phyloP scores from a whole-genome alignment of 2,888 invertebrate species.

The Brenthis hecate region DNA sequence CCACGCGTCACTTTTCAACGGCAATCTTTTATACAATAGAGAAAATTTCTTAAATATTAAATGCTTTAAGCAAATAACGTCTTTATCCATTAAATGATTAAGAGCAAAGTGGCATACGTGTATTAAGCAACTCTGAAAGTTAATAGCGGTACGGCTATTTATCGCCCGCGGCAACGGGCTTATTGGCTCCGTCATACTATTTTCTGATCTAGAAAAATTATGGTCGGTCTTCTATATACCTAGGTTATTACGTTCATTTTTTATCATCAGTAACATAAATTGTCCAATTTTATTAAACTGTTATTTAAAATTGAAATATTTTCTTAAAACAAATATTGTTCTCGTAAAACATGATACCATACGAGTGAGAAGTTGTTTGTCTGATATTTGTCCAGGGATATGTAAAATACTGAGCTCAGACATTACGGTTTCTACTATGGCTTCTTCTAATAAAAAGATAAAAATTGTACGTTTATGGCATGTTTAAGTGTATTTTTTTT shows the following conservation, averaged over 20 bases:
- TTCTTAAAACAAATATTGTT: too few relatives aligned
- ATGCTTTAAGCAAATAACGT: slow-evolving; percentile 7
- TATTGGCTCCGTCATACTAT: slow-evolving; percentile 49
- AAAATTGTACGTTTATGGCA: too few relatives aligned
- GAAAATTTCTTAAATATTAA: neutral
- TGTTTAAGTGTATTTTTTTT: too few relatives aligned
- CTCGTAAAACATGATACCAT: too few relatives aligned
- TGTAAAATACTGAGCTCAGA: too few relatives aligned
- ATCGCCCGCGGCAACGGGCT: slow-evolving; percentile 52
- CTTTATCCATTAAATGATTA: neutral
- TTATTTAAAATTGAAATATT: too few relatives aligned
- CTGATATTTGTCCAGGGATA: too few relatives aligned
- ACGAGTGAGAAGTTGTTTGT: too few relatives aligned
- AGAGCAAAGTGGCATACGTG: slow-evolving; percentile 13
- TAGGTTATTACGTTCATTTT: neutral
- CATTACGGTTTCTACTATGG: too few relatives aligned
- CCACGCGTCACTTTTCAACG: slow-evolving; percentile 36
- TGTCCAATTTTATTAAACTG: too few relatives aligned
- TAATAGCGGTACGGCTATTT: slow-evolving; percentile 44
- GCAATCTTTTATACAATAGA: slow-evolving; percentile 17
- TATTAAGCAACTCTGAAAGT: neutral
- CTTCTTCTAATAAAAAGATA: too few relatives aligned
- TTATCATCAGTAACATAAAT: neutral
- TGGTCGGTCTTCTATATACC: slow-evolving; percentile 12
- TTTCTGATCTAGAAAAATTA: slow-evolving; percentile 22